phyloP scores from a whole-genome alignment of 2,797 vertebrate species.

The Neosilurus mollespiculum region DNA sequence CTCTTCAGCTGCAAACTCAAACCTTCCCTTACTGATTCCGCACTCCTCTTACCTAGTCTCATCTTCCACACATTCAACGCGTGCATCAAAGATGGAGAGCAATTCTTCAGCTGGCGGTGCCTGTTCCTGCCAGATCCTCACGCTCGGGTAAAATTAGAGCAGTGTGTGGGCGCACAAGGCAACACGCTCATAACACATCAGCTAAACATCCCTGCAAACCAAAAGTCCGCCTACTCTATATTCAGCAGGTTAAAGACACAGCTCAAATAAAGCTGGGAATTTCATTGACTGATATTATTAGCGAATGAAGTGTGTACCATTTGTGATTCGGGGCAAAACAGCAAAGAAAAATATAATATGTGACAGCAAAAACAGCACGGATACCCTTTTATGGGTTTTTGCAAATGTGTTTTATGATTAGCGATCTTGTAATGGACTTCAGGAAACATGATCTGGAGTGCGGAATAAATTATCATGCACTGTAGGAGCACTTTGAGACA shows the following conservation, averaged over 20 bases:
- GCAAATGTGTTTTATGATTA: constrained; percentile 46
- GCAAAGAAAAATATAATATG: constrained; percentile 21
- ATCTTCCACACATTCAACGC: constrained; percentile 20
- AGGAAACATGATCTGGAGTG: constrained; percentile 37
- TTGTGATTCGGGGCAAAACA: constrained; percentile 31
- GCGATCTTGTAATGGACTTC: constrained; percentile 51
- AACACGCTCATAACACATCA: constrained; percentile 53
- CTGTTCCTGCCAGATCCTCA: constrained; percentile 44
- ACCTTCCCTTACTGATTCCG: constrained; percentile 14
- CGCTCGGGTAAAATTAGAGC: constrained; percentile 53
- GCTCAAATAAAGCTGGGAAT: constrained; percentile 35
- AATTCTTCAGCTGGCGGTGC: constrained; percentile 26
- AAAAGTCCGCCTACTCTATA: constrained; percentile 50
- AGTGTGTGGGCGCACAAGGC: constrained; percentile 47
- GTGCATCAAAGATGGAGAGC: constrained; percentile 26
- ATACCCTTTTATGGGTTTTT: constrained; percentile 33
- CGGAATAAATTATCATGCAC: constrained; percentile 45
- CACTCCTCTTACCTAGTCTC: constrained; percentile 26
- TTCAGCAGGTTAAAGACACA: constrained; percentile 47
- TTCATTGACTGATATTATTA: constrained; percentile 43
- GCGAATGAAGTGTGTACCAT: constrained; percentile 22
- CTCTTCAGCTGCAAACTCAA: constrained; percentile 12
- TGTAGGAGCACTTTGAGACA: constrained; percentile 32
- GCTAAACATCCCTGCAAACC: constrained; percentile 48
- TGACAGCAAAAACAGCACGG: constrained; percentile 2